These are phyloP conservation scores for Branchinecta lindahli DNA, from an alignment of 1,140 invertebrate genomes.

Conservation along the genomic window DNA sequence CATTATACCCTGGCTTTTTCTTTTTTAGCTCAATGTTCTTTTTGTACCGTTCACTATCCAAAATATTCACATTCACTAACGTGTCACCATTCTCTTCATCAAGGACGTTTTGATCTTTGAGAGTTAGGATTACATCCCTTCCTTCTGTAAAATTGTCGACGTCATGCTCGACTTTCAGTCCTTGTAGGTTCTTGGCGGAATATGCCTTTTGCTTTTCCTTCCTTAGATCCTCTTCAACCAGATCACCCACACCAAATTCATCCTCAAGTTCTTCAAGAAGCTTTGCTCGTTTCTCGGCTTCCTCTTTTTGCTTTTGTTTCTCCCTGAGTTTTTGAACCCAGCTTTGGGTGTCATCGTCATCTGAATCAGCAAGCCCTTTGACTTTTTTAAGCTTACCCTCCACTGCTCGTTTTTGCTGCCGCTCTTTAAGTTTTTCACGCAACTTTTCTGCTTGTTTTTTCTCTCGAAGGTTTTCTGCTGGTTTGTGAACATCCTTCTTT, in stretches of 20 bases:
- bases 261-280: conserved; percentile 85
- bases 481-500: conserved; percentile 77
- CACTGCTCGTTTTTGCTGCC: conserved; percentile 62
- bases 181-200: conserved; percentile 50
- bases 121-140: conserved; percentile 66
- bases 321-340: conserved; percentile 73
- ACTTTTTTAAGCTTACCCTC: conserved; percentile 51
- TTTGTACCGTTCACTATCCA: conserved; percentile 80
- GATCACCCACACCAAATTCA: conserved; percentile 73
- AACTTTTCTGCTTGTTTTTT: conserved; percentile 64
- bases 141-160: conserved; percentile 62
- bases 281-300: conserved; percentile 76
- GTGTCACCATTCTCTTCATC: conserved; percentile 69
- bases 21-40: conserved; percentile 75
- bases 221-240: conserved; percentile 60
- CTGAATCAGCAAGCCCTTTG: conserved; percentile 53
- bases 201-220: conserved; percentile 47
- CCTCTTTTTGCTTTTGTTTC: conserved; percentile 58
- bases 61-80: conserved; percentile 87
- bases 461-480: conserved; percentile 60
- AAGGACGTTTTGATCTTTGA: conserved; percentile 82
- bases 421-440: conserved; percentile 54
- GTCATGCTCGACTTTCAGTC: conserved; percentile 75
- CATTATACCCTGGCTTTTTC: conserved; percentile 60
- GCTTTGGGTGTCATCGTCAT: conserved; percentile 48